Percentiles rank a stretch among this genome's conserved stretches.
phyloP scores from a whole-genome alignment of 30 jellyfish, hydroid and myxozoan species.

The Cassiopea andromeda region DNA sequence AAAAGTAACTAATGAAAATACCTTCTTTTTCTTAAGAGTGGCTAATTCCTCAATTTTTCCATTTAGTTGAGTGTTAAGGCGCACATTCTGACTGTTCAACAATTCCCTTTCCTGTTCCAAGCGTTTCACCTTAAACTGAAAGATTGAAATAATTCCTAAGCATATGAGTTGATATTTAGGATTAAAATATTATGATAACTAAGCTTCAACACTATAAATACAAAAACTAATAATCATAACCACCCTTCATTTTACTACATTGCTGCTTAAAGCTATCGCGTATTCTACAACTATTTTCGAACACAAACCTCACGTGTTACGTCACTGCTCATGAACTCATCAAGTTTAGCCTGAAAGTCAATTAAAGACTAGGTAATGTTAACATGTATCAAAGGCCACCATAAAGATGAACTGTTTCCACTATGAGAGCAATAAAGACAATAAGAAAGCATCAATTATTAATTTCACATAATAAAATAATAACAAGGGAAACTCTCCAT shows the following conservation, averaged over 20 bases:
- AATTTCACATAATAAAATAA: no score
- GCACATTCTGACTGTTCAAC: constrained; percentile 73
- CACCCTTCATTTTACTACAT: no score
- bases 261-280: no score
- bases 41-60: constrained; percentile 59
- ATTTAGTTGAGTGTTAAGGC: constrained; percentile 64
- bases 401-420: no score
- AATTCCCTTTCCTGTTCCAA: constrained; percentile 91
- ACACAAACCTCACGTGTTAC: constrained; percentile 82
- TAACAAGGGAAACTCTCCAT: no score
- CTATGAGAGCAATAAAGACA: no score
- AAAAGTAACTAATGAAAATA: not conserved
- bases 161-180: not conserved
- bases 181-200: no score
- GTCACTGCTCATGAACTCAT: constrained; percentile 87
- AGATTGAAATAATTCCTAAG: not conserved
- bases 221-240: no score
- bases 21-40: constrained; percentile 75
- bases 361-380: not conserved
- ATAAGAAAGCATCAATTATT: no score
- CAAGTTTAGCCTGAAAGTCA: constrained; percentile 90
- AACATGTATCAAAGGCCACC: not conserved
- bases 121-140: constrained; percentile 82
- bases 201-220: no score
- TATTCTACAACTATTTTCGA: not conserved